These are phyloP conservation scores for Drosophila persimilis DNA, from an alignment of 1,140 invertebrate species.

Conservation along the genomic window DNA sequence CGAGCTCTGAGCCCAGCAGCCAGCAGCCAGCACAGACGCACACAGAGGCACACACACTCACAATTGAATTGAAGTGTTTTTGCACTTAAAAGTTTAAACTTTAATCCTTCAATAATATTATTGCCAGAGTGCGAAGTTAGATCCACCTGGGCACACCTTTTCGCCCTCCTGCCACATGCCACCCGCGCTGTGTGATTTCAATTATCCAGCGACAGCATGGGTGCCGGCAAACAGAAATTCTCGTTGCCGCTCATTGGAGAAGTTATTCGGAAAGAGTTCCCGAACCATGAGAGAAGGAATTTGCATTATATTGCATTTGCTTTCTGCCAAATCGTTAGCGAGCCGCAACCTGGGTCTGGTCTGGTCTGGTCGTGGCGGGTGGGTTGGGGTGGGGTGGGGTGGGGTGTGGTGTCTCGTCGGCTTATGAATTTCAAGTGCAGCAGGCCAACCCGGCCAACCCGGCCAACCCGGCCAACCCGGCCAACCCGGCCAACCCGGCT, in stretches of 20 bases:
- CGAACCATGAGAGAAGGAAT: slow-evolving; percentile 17
- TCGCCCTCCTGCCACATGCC: background rate
- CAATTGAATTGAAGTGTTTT: slow-evolving; percentile 78
- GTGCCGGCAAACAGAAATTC: slow-evolving; percentile 11
- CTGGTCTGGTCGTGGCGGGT: background rate
- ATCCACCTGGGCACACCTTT: slow-evolving; percentile 32
- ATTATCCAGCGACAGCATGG: slow-evolving; percentile 50
- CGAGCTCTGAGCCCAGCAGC: slow-evolving; percentile 21
- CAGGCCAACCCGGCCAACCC: background rate
- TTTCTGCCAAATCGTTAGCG: background rate
- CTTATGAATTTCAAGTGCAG: slow-evolving; percentile 11
- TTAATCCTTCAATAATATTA: slow-evolving; percentile 80
- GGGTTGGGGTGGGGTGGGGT: background rate
- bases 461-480: background rate
- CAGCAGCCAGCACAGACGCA: background rate
- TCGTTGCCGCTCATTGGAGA: slow-evolving; percentile 41
- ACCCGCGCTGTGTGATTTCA: slow-evolving; percentile 35
- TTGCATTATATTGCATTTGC: slow-evolving; percentile 55
- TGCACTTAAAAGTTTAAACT: slow-evolving; percentile 80
- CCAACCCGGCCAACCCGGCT: background rate
- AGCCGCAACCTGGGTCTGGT: too few species aligned
- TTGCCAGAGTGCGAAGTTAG: slow-evolving; percentile 71
- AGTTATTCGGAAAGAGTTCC: slow-evolving; percentile 32
- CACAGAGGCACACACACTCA: slow-evolving; percentile 41
- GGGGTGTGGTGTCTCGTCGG: background rate